A percentile compares a stretch with the other conserved stretches of the same genome.
Evolutionary conservation across 2,113 vertebrate species (phyloP).

Genomic region (Tachysurus fulvidraco): DNA sequence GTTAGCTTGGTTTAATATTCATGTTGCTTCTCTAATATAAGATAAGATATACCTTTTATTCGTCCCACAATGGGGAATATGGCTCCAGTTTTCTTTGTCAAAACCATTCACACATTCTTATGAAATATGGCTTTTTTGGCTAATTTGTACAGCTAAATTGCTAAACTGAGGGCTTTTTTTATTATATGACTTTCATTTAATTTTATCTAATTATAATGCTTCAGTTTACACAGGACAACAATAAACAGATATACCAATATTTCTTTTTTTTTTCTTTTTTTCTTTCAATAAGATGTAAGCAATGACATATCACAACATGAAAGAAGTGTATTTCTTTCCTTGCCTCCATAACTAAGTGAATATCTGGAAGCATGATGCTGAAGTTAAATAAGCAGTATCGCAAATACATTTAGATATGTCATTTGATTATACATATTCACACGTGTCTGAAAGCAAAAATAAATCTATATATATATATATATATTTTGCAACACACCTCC

Average conservation of each 20-base stretch:
- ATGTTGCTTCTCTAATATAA: background rate
- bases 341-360: background rate
- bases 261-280: background rate
- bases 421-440: slow-evolving; percentile 40
- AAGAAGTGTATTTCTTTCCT: background rate
- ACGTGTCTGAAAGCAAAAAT: slow-evolving; percentile 51
- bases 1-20: background rate
- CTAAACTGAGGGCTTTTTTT: background rate
- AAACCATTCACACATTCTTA: background rate
- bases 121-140: background rate
- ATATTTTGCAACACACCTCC: background rate
- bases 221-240: slow-evolving; percentile 31
- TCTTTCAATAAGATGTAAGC: slow-evolving; percentile 27
- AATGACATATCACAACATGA: slow-evolving; percentile 27
- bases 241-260: slow-evolving; percentile 40
- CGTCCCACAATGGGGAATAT: background rate
- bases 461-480: slow-evolving; percentile 40
- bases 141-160: background rate
- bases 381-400: slow-evolving; percentile 48
- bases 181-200: background rate
- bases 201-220: too few relatives aligned
- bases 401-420: slow-evolving; percentile 38
- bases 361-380: slow-evolving; percentile 32
- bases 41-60: too few relatives aligned
- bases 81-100: background rate